Evolutionary conservation across 2,888 invertebrate genomes (phyloP), one percentile per base, ranked within the genome.

Genomic region (Eledona agricola): DNA sequence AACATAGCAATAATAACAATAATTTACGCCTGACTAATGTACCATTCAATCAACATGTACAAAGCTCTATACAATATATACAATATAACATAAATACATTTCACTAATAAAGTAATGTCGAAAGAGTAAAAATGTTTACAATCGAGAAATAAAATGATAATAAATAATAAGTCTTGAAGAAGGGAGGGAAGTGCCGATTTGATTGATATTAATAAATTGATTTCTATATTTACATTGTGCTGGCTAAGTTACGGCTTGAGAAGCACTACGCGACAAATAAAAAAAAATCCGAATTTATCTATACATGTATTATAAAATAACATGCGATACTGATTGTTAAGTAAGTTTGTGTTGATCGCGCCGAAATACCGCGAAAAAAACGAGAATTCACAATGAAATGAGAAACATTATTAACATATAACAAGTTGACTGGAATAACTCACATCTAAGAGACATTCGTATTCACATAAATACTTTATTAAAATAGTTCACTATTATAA

Each of bases 11-110:
- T 62, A 69, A 66, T 68, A 72, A 72, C 69, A 71, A 69, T 63
- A n/a, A n/a, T 50, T 66, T 53, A 63, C 63, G 63, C 61, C 68
- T 65, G 63, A 70, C 67, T 70, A 70, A 67, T 58, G 49, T 74
- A 75, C 72, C 76, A 76, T 74, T 76, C 76, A 74, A 77, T 78
- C 76, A 78, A 80, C 79, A 80, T 79, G 76, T 80, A 80, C 79
- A 80, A 79, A 79, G 79, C 79, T 74, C 70, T 80, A 79, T 80
- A 80, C 80, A 80, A 71, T 80, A 79, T 79, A 67, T 79, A 80
- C 78, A 78, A 66, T 52, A 59, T 63, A 60, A 65, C 59, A 59
- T 67, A 66, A 68, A 63, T 66, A 68, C 65, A 67, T 67, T 62
- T 29, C 19, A 16, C 31, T 51, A 51, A 60, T 65, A 58, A 67